phyloP scores from a whole-genome alignment of 2,113 vertebrate species.

The Loxodonta africana region DNA sequence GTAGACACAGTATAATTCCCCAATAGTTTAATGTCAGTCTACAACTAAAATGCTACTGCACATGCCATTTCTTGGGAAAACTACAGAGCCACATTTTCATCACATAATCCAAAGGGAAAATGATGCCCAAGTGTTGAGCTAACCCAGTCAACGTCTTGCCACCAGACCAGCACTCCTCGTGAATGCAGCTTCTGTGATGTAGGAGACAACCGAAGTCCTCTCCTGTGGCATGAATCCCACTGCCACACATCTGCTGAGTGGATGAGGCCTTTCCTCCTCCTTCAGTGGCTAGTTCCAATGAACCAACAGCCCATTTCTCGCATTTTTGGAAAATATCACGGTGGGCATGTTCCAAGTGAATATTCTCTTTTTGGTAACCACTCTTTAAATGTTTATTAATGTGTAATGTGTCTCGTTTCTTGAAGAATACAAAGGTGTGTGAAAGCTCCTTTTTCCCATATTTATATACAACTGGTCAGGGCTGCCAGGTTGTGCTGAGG shows the following conservation, averaged over 20 bases:
- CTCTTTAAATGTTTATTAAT: constrained; percentile 7
- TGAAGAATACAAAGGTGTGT: constrained; percentile 21
- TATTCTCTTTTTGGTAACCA: neutral
- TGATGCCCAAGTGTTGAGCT: neutral
- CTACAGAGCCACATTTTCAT: constrained; percentile 51
- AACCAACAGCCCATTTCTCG: neutral
- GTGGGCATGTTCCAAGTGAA: neutral
- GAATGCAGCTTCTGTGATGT: neutral
- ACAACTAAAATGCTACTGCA: constrained; percentile 63
- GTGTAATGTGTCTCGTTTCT: neutral
- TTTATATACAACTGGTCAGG: neutral
- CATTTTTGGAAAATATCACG: neutral
- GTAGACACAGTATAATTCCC: constrained; percentile 82
- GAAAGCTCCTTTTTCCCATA: constrained; percentile 7
- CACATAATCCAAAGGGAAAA: constrained; percentile 16
- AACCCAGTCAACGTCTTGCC: neutral
- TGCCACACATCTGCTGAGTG: neutral
- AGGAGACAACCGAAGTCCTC: neutral
- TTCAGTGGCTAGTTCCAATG: neutral
- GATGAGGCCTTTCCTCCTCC: neutral
- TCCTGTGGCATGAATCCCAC: neutral
- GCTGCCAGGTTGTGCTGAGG: neutral
- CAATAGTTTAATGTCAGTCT: constrained; percentile 76
- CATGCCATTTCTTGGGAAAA: constrained; percentile 23
- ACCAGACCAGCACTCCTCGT: neutral